Conservation (phyloP, 2,888 invertebrate species). For the Thecocarcelia acutangulata region DNA sequence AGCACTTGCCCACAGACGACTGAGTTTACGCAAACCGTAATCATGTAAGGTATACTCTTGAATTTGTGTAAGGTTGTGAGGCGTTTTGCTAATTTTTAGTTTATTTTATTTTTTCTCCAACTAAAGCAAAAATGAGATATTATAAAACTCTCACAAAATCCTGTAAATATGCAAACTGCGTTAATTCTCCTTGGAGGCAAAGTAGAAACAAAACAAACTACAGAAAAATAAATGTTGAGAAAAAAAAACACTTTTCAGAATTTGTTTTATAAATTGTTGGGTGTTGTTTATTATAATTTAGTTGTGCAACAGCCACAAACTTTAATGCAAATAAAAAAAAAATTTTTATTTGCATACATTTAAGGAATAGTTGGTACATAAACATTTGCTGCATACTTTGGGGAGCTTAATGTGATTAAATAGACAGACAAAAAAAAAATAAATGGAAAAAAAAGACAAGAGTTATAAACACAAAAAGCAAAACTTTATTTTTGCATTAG, state of each 20-base stretch:
- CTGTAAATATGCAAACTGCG: not conserved
- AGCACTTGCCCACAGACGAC: no score
- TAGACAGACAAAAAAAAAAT: slow-evolving; percentile 10
- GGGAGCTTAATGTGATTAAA: slow-evolving; percentile 44
- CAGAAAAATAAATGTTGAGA: not conserved
- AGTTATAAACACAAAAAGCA: not conserved
- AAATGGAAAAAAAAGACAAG: not conserved
- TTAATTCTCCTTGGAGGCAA: slow-evolving; percentile 36
- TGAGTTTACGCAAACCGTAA: not conserved
- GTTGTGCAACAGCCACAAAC: slow-evolving; percentile 28
- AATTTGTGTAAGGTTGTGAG: slow-evolving; percentile 57
- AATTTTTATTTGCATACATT: slow-evolving; percentile 42
- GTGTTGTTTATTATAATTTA: slow-evolving; percentile 52
- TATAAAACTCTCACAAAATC: not conserved
- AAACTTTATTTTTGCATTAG: not conserved
- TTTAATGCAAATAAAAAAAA: not conserved
- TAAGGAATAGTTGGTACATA: slow-evolving; percentile 28
- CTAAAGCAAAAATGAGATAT: not conserved
- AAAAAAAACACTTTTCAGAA: not conserved
- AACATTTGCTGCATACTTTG: slow-evolving; percentile 54
- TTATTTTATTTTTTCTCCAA: not conserved
- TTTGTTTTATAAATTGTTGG: slow-evolving; percentile 38
- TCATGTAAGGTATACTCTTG: slow-evolving; percentile 43
- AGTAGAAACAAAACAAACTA: slow-evolving; percentile 16
- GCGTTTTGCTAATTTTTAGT: slow-evolving; percentile 11